phyloP scores from a whole-genome alignment of 2,797 vertebrate species.

The Rhinophrynus dorsalis region DNA sequence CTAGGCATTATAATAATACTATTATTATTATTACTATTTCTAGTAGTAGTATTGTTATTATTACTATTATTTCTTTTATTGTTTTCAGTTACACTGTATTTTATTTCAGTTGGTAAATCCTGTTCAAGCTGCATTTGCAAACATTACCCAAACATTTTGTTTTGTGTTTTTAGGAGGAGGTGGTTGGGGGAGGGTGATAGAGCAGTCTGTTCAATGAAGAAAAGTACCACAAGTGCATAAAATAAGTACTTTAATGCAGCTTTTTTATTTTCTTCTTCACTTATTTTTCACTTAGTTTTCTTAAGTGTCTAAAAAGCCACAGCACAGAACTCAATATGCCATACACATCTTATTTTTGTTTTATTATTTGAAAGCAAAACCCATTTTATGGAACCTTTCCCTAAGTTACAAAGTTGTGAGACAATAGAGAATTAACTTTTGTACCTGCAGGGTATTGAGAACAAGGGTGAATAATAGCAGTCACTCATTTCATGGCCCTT shows the following conservation, averaged over 20 bases:
- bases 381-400: slow-evolving; percentile 31
- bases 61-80: no score
- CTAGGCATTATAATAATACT: no score
- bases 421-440: slow-evolving; percentile 41
- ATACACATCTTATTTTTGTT: slow-evolving; percentile 7
- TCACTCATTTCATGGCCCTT: slow-evolving; percentile 32
- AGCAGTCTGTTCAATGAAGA: no score
- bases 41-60: no score
- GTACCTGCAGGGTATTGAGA: slow-evolving; percentile 33
- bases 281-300: background rate
- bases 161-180: no score
- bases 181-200: no score
- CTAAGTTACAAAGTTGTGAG: slow-evolving; percentile 28
- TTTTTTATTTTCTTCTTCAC: background rate
- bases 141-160: no score
- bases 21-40: no score
- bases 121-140: no score
- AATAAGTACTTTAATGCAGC: background rate
- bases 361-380: slow-evolving; percentile 34
- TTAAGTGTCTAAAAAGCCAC: slow-evolving; percentile 3
- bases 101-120: no score
- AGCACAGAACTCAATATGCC: slow-evolving; percentile 13
- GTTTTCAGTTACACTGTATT: no score
- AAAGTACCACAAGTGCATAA: no score
- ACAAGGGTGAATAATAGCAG: slow-evolving; percentile 44